Percentiles rank a stretch among this genome's conserved stretches.
Evolutionary conservation across 2,797 vertebrate species (phyloP).

Genomic region (Acanthurus tractus): DNA sequence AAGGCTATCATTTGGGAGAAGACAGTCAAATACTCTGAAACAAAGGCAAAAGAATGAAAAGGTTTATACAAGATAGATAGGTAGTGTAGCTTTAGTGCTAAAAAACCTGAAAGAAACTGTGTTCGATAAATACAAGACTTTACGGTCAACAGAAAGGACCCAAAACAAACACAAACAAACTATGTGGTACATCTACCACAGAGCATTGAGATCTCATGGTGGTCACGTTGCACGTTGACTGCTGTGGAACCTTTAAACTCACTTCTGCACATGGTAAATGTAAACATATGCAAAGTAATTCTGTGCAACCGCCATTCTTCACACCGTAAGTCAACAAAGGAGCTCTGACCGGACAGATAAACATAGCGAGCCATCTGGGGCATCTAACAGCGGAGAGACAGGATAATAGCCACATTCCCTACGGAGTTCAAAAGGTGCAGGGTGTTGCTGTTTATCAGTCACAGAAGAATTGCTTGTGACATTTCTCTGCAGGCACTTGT

Average conservation of each 20-base stretch:
- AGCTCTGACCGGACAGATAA: conserved; percentile 58
- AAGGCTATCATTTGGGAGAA: conserved; percentile 99
- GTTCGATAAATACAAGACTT: background rate
- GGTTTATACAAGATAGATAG: background rate
- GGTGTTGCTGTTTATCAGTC: conserved; percentile 67
- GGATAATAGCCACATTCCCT: conserved; percentile 58
- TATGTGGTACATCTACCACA: background rate
- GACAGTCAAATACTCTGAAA: conserved; percentile 96
- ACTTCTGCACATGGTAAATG: conserved; percentile 15
- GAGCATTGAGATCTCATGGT: background rate
- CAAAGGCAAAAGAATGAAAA: conserved; percentile 36
- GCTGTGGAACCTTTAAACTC: conserved; percentile 7
- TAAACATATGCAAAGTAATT: conserved; percentile 19
- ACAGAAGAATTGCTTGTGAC: conserved; percentile 65
- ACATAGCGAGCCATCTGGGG: conserved; percentile 53
- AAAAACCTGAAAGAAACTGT: background rate
- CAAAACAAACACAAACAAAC: conserved; percentile 2
- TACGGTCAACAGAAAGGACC: background rate
- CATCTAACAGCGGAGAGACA: conserved; percentile 45
- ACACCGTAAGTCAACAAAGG: conserved; percentile 44
- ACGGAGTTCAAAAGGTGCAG: conserved; percentile 60
- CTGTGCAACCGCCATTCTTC: conserved; percentile 21
- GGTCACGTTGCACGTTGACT: background rate
- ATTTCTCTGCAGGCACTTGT: conserved; percentile 71
- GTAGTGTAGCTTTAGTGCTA: background rate